These are phyloP conservation scores for Acrossocheilus fasciatus DNA, from an alignment of 2,797 vertebrate species.

Conservation along the genomic window DNA sequence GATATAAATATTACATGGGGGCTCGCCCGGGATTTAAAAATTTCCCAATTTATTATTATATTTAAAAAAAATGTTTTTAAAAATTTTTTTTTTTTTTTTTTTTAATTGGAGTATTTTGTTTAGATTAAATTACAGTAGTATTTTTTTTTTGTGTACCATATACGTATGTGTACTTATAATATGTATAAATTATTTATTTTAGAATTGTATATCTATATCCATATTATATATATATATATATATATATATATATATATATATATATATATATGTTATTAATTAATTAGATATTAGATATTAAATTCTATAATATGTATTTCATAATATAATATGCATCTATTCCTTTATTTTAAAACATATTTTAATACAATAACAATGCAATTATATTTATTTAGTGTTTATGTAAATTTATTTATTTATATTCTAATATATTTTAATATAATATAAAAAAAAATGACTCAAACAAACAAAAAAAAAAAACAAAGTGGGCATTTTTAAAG, in stretches of 20 bases:
- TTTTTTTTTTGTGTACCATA: too few relatives aligned
- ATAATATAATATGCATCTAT: background rate
- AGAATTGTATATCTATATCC: too few relatives aligned
- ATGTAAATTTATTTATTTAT: background rate
- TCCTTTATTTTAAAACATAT: background rate
- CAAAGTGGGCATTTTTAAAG: background rate
- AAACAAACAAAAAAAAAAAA: conserved; percentile 5
- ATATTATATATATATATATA: too few relatives aligned
- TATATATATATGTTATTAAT: too few relatives aligned
- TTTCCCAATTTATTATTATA: background rate
- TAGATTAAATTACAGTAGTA: too few relatives aligned
- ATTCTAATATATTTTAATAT: background rate
- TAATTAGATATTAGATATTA: background rate
- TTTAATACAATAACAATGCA: background rate
- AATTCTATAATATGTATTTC: background rate
- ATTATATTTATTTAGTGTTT: background rate
- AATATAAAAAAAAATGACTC: background rate
- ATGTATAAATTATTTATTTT: too few relatives aligned
- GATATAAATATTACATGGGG: background rate
- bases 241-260: too few relatives aligned
- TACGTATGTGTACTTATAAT: too few relatives aligned
- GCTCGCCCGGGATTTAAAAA: background rate
- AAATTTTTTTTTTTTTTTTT: too few relatives aligned
- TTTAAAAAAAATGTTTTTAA: too few relatives aligned
- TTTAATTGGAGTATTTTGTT: too few relatives aligned